phyloP scores from a whole-genome alignment of 2,113 vertebrate genomes.

The human (Homo sapiens) region DNA sequence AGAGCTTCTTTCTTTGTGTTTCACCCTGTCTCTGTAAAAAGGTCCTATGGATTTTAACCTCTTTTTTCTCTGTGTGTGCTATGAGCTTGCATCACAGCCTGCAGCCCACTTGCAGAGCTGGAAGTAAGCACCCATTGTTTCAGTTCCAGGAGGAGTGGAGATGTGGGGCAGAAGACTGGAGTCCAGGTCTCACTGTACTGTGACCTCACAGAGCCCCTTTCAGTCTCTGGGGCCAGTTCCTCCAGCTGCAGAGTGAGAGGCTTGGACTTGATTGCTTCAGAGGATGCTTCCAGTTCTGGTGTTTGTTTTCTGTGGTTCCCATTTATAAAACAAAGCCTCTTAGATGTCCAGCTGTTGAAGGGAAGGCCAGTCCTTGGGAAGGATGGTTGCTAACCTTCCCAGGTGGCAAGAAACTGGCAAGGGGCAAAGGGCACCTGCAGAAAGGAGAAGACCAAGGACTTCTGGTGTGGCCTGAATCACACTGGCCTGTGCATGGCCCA shows the following conservation, averaged over 20 bases:
- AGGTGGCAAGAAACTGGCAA: not conserved
- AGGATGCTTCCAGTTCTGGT: not conserved
- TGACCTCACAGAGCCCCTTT: not conserved
- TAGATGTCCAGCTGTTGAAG: not conserved
- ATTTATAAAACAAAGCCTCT: not conserved
- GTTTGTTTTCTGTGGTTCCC: not conserved
- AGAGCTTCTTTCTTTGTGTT: not conserved
- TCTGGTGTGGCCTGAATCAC: not conserved
- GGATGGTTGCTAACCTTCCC: not conserved
- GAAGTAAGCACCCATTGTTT: not conserved
- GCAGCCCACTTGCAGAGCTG: rapidly evolving
- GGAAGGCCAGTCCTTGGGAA: not conserved
- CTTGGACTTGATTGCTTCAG: not conserved
- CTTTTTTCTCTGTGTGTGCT: rapidly evolving
- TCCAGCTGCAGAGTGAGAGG: not conserved
- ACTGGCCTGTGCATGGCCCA: not conserved
- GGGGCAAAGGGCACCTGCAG: not conserved
- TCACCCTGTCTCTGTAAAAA: rapidly evolving
- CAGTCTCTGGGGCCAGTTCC: not conserved
- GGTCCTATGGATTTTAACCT: not conserved
- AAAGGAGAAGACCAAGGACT: not conserved
- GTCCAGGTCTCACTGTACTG: not conserved
- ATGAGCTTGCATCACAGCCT: rapidly evolving
- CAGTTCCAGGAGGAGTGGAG: not conserved
- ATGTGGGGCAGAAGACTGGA: rapidly evolving